Base-by-base conservation (phyloP, 1,140 invertebrate genomes). In the Brachionus paranguensis region DNA sequence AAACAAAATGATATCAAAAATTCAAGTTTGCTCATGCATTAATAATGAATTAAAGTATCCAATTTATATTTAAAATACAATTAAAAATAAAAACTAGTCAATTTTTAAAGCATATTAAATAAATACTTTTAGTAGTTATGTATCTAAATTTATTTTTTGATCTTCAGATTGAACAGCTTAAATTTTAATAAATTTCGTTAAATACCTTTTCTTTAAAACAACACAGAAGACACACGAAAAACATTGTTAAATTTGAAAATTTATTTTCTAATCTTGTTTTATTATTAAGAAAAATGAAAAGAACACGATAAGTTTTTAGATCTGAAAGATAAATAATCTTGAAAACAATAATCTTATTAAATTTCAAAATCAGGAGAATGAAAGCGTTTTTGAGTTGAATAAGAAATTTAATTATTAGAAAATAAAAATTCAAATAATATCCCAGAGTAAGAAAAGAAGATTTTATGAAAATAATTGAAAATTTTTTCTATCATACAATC, bases 391-490 rank as follows among this genome's bases (percentile, higher is more conserved):
- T 27, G 20, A 60, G 53, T 60, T 60, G 8, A 60, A 60, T 60
- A 60, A 60, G 53, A 60, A 60, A 60, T 60, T 60, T 60, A 60
- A 60, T 60, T 60, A 60, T 60, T 60, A 60, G 53, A 60, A 60
- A 55, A 55, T 24, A 24, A 37, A 60, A 60, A 24, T 60, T 60
- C 53, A 60, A 60, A 60, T 60, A 24, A 60, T 60, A 60, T 60
- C 53, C 53, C 53, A 60, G 20, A 60, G 53, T 20, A 60, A 60
- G 17, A 60, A 60, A 60, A 24, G 53, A 60, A 60, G 53, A 60
- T 60, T 60, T 60, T 60, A 60, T 60, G 53, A 60, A 60, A 60
- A 60, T 60, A 60, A 60, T 60, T 60, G 53, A 60, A 60, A 60
- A 60, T 60, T 60, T 60, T 14, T 60, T 60, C n/a, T 60, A 60